These are phyloP conservation scores for Diaprepes abbreviatus DNA, from an alignment of 2,888 invertebrate genomes.

Conservation along the genomic window DNA sequence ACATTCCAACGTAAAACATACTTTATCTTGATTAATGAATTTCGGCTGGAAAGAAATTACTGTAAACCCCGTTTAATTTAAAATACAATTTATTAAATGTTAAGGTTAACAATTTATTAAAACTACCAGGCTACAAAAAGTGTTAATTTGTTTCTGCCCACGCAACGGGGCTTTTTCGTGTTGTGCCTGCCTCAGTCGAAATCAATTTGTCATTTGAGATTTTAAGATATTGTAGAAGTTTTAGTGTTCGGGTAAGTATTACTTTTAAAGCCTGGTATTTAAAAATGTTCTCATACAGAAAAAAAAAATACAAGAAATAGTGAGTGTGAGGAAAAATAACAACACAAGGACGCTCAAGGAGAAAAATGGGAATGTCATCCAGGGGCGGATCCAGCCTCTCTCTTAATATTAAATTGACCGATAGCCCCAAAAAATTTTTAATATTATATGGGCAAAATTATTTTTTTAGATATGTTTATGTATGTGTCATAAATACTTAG, in stretches of 20 bases:
- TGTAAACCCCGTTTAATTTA: conserved; percentile 36
- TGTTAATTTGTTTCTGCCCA: conserved; percentile 42
- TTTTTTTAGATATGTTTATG: too few relatives aligned
- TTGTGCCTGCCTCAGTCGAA: conserved; percentile 26
- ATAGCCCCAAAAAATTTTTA: too few relatives aligned
- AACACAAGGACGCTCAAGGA: too few relatives aligned
- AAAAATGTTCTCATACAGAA: too few relatives aligned
- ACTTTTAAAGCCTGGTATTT: too few relatives aligned
- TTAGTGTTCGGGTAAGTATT: background rate
- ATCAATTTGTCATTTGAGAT: conserved; percentile 38
- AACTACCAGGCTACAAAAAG: conserved; percentile 40
- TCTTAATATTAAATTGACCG: too few relatives aligned
- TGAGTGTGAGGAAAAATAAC: too few relatives aligned
- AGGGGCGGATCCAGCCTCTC: too few relatives aligned
- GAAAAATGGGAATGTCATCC: too few relatives aligned
- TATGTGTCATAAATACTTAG: too few relatives aligned
- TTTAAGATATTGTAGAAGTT: conserved; percentile 10
- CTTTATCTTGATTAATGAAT: conserved; percentile 40
- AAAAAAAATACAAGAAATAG: too few relatives aligned
- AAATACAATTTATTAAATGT: conserved; percentile 38
- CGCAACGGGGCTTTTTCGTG: conserved; percentile 23
- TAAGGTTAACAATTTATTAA: conserved; percentile 43
- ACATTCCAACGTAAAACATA: conserved; percentile 29
- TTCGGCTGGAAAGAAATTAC: conserved; percentile 30
- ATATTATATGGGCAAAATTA: too few relatives aligned